Base-by-base conservation (phyloP, 1,140 invertebrate species). In the Rhagoletis pomonella region DNA sequence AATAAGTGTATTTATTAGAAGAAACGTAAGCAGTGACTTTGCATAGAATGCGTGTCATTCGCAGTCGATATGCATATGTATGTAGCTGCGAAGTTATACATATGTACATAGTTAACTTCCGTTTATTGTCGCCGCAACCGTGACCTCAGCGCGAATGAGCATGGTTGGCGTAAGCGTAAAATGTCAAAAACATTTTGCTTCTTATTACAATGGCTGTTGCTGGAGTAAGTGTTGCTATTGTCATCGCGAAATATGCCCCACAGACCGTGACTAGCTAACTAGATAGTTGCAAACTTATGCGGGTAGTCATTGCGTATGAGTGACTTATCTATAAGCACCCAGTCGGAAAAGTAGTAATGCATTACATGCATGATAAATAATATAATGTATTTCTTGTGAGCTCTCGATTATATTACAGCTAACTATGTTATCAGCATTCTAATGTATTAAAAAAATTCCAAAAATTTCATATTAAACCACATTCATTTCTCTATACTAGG, bases 81-180 rank as follows among this genome's bases (percentile, higher is more conserved):
- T 81, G 47, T 9, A n/a, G 47, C 17, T 29, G 29, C 29, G 29
- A 29, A 29, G 29, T 29, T 29, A 29, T 29, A 29, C 29, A 29
- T 29, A 29, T 29, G 29, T 29, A 29, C n/a, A n/a, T 81, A 17
- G 44, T 81, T 58, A 44, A 81, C 73, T 81, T 55, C 47, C 50
- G 47, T 55, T 29, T 58, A 6, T 29, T 81, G 73, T 55, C 47
- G 55, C 73, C 73, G 17, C 73, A 81, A 55, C 47, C n/a, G n/a
- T 29, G 73, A 58, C 73, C 73, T 81, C n/a, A 58, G 3, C 47
- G 73, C 47, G 47, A 55, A 81, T 81, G 73, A 55, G 17, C 44
- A n/a, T 81, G 73, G 73, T 55, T 81, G n/a, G 47, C n/a, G 73
- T 73, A n/a, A 73, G 47, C 14, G 69, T 81, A 10, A 55, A 58